A percentile compares a stretch with the other conserved stretches of the same genome.
Conservation (phyloP, 2,888 invertebrate species). For the Steinernema hermaphroditum region DNA sequence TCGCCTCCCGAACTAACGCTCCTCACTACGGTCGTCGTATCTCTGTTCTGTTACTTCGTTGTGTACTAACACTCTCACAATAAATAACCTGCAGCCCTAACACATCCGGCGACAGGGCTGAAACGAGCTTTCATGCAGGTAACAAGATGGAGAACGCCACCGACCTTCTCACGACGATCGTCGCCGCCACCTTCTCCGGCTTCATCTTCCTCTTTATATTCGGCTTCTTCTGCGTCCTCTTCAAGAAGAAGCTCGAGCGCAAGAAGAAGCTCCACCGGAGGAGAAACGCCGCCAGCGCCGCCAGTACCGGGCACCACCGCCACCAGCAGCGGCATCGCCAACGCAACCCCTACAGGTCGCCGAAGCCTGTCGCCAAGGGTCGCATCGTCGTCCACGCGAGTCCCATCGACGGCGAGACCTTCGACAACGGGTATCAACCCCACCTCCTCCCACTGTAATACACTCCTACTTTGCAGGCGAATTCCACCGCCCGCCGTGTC, state of each 20-base stretch:
- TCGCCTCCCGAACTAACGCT: background rate
- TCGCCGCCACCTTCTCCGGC: conserved; percentile 60
- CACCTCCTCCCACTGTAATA: too few species aligned
- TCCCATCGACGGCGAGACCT: conserved; percentile 25
- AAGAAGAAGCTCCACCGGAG: conserved; percentile 50
- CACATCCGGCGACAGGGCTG: background rate
- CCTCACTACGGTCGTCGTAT: background rate
- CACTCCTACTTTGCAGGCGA: conserved; percentile 38
- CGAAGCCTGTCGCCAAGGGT: conserved; percentile 33
- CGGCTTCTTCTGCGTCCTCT: conserved; percentile 58
- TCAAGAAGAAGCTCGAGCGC: conserved; percentile 61
- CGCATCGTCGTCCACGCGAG: conserved; percentile 29
- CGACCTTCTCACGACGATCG: conserved; percentile 54
- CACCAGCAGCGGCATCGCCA: conserved; percentile 35
- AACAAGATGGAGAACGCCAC: conserved; percentile 52
- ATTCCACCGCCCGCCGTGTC: conserved; percentile 54
- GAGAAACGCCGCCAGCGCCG: conserved; percentile 30
- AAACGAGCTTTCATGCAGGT: conserved; percentile 43
- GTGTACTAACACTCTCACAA: conserved; percentile 4
- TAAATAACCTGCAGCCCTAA: background rate
- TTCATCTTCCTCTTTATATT: conserved; percentile 61
- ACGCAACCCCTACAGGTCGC: conserved; percentile 44
- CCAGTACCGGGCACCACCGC: background rate
- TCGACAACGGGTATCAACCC: conserved; percentile 32
- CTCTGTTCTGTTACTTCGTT: conserved; percentile 27